These are phyloP conservation scores for Mya arenaria DNA, from an alignment of 1,140 invertebrate genomes.

Conservation along the genomic window DNA sequence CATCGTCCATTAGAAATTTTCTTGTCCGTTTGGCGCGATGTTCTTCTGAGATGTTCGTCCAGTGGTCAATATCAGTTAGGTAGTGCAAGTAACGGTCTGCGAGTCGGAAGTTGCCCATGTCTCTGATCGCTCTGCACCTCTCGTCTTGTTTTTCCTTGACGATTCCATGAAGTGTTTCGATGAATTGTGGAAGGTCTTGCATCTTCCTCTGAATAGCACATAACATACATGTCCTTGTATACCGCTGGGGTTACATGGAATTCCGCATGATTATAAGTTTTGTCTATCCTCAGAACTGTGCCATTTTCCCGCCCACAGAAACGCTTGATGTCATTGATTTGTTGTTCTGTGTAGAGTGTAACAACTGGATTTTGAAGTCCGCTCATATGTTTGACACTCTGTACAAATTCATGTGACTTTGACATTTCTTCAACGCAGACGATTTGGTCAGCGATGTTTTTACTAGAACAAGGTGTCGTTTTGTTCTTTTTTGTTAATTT, in stretches of 20 bases:
- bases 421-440: constrained; percentile 10
- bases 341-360: constrained; percentile 7
- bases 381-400: constrained; percentile 24
- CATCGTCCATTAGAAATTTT: neutral
- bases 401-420: constrained; percentile 1
- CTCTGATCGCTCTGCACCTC: neutral
- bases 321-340: constrained; percentile 16
- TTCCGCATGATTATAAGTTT: constrained; percentile 8
- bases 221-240: constrained; percentile 8
- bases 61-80: neutral
- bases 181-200: neutral
- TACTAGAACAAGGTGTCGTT: neutral
- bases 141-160: neutral
- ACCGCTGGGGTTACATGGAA: constrained; percentile 13
- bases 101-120: neutral
- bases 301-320: neutral
- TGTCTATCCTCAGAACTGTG: constrained; percentile 20
- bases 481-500: neutral
- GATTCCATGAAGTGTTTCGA: neutral
- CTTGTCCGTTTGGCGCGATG: neutral
- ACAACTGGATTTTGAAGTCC: constrained; percentile 5
- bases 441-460: neutral
- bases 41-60: constrained; percentile 14
- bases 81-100: neutral
- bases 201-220: neutral